These are phyloP conservation scores for Pachliopta kotzebuea DNA, from an alignment of 2,888 invertebrate species.

Conservation along the genomic window DNA sequence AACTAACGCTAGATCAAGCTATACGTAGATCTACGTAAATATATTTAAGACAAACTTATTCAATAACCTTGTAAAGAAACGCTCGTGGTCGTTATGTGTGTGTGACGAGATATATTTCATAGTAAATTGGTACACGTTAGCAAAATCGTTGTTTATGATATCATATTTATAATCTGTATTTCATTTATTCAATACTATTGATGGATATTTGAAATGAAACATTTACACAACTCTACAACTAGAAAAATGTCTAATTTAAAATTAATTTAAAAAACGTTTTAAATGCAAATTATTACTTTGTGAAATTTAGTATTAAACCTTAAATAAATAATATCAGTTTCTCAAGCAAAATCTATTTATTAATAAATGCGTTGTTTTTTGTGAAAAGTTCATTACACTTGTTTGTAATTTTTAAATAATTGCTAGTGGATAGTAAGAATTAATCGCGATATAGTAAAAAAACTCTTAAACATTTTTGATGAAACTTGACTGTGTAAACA, in stretches of 20 bases:
- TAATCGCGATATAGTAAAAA: neutral
- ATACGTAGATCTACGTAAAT: conserved; percentile 57
- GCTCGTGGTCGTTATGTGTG: neutral
- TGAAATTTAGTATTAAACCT: conserved; percentile 1
- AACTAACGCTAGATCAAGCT: conserved; percentile 78
- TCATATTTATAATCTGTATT: conserved; percentile 8
- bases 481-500: no score
- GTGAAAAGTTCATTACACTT: neutral
- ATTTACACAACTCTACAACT: neutral
- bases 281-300: conserved; percentile 12
- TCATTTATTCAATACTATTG: neutral
- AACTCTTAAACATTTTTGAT: no score
- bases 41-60: conserved; percentile 29
- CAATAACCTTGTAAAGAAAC: conserved; percentile 2
- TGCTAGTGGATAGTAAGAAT: neutral
- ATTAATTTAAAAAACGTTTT: neutral
- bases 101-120: neutral
- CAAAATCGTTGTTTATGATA: conserved; percentile 18
- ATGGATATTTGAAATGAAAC: neutral
- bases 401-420: neutral
- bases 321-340: neutral
- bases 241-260: neutral
- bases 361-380: neutral
- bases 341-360: no score
- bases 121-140: conserved; percentile 17